Evolutionary conservation across 2,797 vertebrate genomes (phyloP).

Genomic region (Ibycter americanus): DNA sequence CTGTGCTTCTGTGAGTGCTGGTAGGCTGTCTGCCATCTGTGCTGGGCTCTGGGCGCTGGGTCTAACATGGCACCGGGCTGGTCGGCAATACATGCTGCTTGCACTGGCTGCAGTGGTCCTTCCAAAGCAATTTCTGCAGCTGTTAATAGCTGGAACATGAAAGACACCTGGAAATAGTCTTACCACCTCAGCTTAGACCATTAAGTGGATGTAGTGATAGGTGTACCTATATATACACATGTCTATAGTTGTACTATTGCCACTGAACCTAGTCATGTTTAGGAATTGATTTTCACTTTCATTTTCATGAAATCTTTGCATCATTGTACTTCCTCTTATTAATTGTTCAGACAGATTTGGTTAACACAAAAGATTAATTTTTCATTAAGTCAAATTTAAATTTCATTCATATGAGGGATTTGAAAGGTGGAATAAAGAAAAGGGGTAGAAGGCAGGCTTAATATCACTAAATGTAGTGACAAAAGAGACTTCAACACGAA

Average conservation of each 20-base stretch:
- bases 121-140: neutral
- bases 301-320: neutral
- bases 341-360: neutral
- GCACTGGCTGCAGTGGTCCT: neutral
- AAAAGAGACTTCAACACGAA: neutral
- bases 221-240: accelerated
- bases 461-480: neutral
- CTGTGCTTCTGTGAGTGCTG: neutral
- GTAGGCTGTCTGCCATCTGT: neutral
- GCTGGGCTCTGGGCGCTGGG: neutral
- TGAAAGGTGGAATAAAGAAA: neutral
- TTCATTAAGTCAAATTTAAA: neutral
- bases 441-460: neutral
- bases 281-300: neutral
- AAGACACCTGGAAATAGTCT: neutral
- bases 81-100: neutral
- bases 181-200: neutral
- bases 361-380: neutral
- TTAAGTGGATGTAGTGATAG: neutral
- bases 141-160: neutral
- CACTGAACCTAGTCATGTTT: neutral
- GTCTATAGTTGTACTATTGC: neutral
- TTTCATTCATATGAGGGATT: neutral
- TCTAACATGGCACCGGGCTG: neutral
- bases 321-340: neutral